Conservation (phyloP, 2,797 vertebrate species). For the Melanotaenia boesemani region DNA sequence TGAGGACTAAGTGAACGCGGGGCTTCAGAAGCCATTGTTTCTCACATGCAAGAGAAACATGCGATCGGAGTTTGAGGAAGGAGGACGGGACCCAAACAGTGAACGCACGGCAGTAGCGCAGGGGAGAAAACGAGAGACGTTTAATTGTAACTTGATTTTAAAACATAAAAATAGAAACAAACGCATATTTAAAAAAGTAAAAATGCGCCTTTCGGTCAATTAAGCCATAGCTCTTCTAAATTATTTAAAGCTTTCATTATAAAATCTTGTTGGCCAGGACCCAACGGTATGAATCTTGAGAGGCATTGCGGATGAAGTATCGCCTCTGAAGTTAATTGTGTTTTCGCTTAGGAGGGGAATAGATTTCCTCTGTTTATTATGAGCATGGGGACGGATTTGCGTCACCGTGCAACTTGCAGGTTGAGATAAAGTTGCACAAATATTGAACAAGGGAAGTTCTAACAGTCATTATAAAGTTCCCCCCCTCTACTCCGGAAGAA, state of each 20-base stretch:
- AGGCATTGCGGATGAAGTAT: constrained; percentile 83
- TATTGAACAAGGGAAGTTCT: constrained; percentile 98
- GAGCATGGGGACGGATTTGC: constrained; percentile 96
- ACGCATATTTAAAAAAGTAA: not conserved
- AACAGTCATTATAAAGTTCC: constrained; percentile 92
- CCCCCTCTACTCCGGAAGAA: constrained; percentile 95
- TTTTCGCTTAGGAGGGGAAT: constrained; percentile 91
- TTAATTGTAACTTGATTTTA: not conserved
- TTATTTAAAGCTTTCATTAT: not conserved
- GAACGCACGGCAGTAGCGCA: not conserved
- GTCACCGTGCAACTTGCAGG: constrained; percentile 95
- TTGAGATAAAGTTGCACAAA: constrained; percentile 99
- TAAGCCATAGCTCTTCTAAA: not conserved
- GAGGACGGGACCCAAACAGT: not conserved
- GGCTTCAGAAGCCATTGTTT: constrained; percentile 73
- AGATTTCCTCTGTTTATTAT: constrained; percentile 98
- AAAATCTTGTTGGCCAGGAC: constrained; percentile 29
- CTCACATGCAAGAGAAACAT: constrained; percentile 51
- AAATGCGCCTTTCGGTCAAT: too few relatives aligned
- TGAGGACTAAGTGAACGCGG: constrained; percentile 74
- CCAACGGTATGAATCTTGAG: constrained; percentile 64
- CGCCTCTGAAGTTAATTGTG: constrained; percentile 92
- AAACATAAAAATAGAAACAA: not conserved
- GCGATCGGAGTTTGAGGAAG: constrained; percentile 32
- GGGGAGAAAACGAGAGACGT: constrained; percentile 1